Base-by-base conservation (phyloP, 2,113 vertebrate species). In the Chloropsis cyanopogon region DNA sequence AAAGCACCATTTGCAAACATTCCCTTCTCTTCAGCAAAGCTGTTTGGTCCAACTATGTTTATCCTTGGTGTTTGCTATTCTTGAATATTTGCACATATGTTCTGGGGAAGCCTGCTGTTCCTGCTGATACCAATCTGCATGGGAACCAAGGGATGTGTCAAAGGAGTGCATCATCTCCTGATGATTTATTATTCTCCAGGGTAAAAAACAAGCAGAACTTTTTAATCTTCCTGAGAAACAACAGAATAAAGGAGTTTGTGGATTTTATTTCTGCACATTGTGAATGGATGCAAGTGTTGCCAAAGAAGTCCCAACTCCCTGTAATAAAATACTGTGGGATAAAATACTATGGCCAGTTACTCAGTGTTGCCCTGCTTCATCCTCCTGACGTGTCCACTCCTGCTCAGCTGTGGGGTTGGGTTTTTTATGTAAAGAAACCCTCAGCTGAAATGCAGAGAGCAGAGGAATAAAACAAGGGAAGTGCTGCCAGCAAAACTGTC, bases 71-170 rank as follows among this genome's bases (percentile, higher is more conserved):
- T 94, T 95, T 95, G 88, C 91, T 94, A 80, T 93, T 96, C 95
- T 97, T 88, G 92, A 94, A 81, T 94, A 94, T 95, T 94, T 92
- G 91, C 91, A 86, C 96, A 97, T 93, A 94, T 96, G 95, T 96
- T 97, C 86, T 92, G 92, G 88, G 92, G 88, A 94, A 95, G 88
- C 94, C 94, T 96, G 91, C 95, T 97, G 95, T 92, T 95, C 92
- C 82, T 95, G 80, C 56, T 5, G 0, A 66, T 83, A 66, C 64
- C 39, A 8, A 21, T 70, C 94, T 93, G 91, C 75, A 81, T 64
- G 64, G 3, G 9, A 95, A 86, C 76, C 69, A 71, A 68, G 66
- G 88, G 72, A 94, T 52, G 47, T 83, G 88, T 90, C 82, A 92
- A 42, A 81, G 10, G 52, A 86, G 26, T 23, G 56, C 56, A 28